phyloP scores from a whole-genome alignment of 23 tunicate genomes.

The Clavelina lepadiformis region DNA sequence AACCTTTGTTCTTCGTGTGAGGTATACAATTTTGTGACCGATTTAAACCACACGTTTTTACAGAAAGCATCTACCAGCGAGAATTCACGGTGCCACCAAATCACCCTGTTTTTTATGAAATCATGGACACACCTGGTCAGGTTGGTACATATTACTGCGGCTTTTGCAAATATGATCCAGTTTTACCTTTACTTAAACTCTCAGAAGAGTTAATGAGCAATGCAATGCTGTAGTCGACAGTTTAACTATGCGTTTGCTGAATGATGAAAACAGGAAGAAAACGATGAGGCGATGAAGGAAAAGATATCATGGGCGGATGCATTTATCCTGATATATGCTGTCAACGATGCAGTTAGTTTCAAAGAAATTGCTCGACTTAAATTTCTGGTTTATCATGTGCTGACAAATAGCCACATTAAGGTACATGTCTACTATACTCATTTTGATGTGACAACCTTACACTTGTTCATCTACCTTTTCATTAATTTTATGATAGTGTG shows the following conservation, averaged over 20 bases:
- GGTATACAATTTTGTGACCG: too few species aligned
- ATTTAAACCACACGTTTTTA: too few species aligned
- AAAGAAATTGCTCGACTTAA: constrained; percentile 49
- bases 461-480: background rate
- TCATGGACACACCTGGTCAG: constrained; percentile 85
- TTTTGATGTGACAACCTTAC: background rate
- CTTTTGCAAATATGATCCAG: too few species aligned
- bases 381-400: constrained; percentile 45
- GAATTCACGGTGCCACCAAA: constrained; percentile 21
- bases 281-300: constrained; percentile 48
- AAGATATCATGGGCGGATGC: constrained; percentile 87
- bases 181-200: too few species aligned
- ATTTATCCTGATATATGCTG: constrained; percentile 60
- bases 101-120: constrained; percentile 68
- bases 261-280: constrained; percentile 38
- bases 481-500: background rate
- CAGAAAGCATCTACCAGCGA: constrained; percentile 72
- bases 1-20: too few species aligned
- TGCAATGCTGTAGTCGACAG: too few species aligned
- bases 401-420: constrained; percentile 15
- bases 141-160: too few species aligned
- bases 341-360: constrained; percentile 69
- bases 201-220: too few species aligned
- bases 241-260: too few species aligned
- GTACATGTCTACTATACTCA: background rate